These are phyloP conservation scores for Phortica variegata DNA, from an alignment of 1,140 invertebrate species.

Conservation along the genomic window DNA sequence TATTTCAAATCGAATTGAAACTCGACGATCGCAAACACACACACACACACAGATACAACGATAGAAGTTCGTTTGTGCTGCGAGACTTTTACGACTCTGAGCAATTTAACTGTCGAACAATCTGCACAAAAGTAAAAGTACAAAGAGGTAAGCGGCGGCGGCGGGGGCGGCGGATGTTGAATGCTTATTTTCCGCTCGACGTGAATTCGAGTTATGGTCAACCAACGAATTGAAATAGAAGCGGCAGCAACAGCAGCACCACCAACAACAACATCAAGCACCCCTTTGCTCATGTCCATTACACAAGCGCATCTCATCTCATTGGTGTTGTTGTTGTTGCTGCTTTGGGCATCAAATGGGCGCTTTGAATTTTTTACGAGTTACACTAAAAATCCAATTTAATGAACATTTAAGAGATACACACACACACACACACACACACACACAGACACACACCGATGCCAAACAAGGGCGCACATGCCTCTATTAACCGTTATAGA, in stretches of 20 bases:
- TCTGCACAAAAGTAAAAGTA: no score
- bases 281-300: no score
- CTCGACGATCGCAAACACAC: slow-evolving; percentile 5
- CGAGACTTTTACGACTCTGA: slow-evolving; percentile 36
- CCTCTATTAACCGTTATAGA: slow-evolving; percentile 44
- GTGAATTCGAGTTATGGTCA: no score
- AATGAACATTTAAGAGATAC: slow-evolving; percentile 56
- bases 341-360: slow-evolving; percentile 48
- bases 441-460: slow-evolving; percentile 24
- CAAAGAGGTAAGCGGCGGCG: no score
- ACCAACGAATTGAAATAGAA: neutral
- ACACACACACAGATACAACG: slow-evolving; percentile 9
- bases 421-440: neutral
- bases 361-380: slow-evolving; percentile 56
- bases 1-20: slow-evolving; percentile 46
- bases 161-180: no score
- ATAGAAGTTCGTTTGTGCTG: slow-evolving; percentile 1
- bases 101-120: slow-evolving; percentile 31
- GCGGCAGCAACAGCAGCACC: slow-evolving; percentile 8
- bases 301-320: no score
- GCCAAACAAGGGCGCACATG: slow-evolving; percentile 10
- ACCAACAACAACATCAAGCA: no score
- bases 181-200: no score
- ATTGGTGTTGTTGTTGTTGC: slow-evolving; percentile 30
- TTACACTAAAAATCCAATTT: slow-evolving; percentile 56